phyloP scores from a whole-genome alignment of 2,888 invertebrate genomes.

The Lacanobia oleracea region DNA sequence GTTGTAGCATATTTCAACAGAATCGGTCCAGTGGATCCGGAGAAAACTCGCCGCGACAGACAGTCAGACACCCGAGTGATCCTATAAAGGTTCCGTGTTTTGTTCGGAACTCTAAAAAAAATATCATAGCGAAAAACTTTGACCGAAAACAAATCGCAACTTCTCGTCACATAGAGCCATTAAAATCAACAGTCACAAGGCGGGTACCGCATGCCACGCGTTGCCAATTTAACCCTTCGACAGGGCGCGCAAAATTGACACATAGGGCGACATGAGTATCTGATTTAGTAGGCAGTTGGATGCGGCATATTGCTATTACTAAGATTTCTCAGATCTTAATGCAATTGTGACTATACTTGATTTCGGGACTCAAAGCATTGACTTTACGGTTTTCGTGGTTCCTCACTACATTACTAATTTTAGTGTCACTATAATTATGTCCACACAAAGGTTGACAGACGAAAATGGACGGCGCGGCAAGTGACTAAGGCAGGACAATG shows the following conservation, averaged over 20 bases:
- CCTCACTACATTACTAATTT: neutral
- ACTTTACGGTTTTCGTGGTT: neutral
- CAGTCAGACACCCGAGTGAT: too few species aligned
- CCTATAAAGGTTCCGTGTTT: too few species aligned
- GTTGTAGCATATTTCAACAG: too few species aligned
- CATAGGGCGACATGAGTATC: slow-evolving; percentile 51
- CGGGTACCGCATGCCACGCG: slow-evolving; percentile 70
- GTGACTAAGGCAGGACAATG: slow-evolving; percentile 33
- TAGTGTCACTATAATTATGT: too few species aligned
- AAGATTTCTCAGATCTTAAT: neutral
- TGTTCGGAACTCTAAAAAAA: too few species aligned
- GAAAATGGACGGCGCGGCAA: neutral
- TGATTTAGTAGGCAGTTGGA: slow-evolving; percentile 19
- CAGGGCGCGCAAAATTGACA: slow-evolving; percentile 78
- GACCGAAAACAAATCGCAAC: slow-evolving; percentile 16
- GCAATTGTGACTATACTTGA: too few species aligned
- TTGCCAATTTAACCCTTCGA: slow-evolving; percentile 81
- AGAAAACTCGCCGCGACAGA: too few species aligned
- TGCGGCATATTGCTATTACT: slow-evolving; percentile 21
- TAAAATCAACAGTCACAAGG: slow-evolving; percentile 70
- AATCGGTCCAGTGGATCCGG: too few species aligned
- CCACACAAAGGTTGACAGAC: neutral
- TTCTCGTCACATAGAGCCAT: slow-evolving; percentile 21
- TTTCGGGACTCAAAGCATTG: neutral
- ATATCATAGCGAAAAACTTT: neutral